phyloP scores from a whole-genome alignment of 1,140 invertebrate species.

The Chrysopa pallens region DNA sequence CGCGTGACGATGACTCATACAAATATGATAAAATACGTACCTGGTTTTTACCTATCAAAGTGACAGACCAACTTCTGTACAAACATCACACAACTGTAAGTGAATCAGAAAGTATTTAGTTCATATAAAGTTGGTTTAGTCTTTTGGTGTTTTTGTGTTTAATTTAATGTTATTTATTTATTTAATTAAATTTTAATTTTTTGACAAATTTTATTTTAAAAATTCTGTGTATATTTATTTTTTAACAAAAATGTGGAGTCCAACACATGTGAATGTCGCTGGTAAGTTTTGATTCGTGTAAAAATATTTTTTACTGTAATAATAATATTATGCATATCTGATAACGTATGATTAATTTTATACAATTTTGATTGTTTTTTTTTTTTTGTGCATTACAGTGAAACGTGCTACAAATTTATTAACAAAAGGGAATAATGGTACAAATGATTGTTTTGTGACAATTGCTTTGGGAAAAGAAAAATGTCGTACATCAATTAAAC shows the following conservation, averaged over 20 bases:
- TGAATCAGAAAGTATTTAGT: no score
- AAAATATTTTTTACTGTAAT: neutral
- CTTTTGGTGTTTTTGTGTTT: no score
- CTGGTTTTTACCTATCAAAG: no score
- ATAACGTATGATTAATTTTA: constrained; percentile 2
- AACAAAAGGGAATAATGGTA: constrained; percentile 76
- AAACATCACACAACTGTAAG: no score
- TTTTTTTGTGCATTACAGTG: constrained; percentile 32
- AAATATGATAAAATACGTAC: no score
- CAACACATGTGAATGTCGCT: constrained; percentile 69
- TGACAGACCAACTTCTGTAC: no score
- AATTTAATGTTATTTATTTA: no score
- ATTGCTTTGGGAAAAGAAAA: constrained; percentile 89
- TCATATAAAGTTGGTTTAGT: no score
- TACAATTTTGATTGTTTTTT: constrained; percentile 5
- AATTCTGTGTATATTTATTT: no score
- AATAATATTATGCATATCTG: constrained; percentile 1
- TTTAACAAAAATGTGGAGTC: constrained; percentile 48
- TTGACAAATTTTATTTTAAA: no score
- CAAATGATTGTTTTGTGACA: constrained; percentile 89
- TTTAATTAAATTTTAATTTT: no score
- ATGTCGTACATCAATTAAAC: constrained; percentile 88
- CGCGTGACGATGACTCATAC: no score
- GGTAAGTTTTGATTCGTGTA: constrained; percentile 26
- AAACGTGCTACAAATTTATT: constrained; percentile 51